A percentile compares a stretch with the other conserved stretches of the same genome.
phyloP scores from a whole-genome alignment of 2,113 vertebrate genomes.

The zebrafish (Danio rerio) region GRCz12tu NC_133192.1:53237501-53238000 shows the following conservation, averaged over 20 bases:
- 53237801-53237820: background rate
- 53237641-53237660: background rate
- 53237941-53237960: too few relatives aligned
- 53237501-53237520: constrained; percentile 69
- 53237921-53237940: too few relatives aligned
- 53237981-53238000: too few relatives aligned
- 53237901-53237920: too few relatives aligned
- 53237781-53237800: background rate
- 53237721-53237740: background rate
- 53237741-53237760: background rate
- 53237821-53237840: background rate
- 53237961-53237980: too few relatives aligned
- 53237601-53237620: constrained; percentile 47
- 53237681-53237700: background rate
- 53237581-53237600: constrained; percentile 53
- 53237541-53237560: constrained; percentile 42
- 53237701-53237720: background rate
- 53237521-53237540: constrained; percentile 68
- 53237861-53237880: background rate
- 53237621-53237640: background rate
- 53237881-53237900: too few relatives aligned
- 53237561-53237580: constrained; percentile 35
- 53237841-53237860: background rate
- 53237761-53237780: background rate
- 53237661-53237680: background rate